phyloP scores from a whole-genome alignment of 1,140 invertebrate genomes.

The Caenorhabditis inopinata region DNA sequence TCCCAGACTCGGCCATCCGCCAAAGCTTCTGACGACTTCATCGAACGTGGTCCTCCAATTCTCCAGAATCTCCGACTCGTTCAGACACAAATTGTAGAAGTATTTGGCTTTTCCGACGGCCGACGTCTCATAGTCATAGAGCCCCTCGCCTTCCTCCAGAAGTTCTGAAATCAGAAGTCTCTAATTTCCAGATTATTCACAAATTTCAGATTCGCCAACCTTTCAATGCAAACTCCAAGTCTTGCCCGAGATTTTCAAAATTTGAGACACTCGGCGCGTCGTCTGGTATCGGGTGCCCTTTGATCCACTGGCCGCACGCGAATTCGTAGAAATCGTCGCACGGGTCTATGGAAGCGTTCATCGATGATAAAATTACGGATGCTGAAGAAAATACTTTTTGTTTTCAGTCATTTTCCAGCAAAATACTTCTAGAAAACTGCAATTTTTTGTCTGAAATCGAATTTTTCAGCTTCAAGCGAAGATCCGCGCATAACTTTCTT shows the following conservation, averaged over 20 bases:
- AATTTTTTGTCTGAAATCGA: too few species aligned
- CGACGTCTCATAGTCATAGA: slow-evolving; percentile 52
- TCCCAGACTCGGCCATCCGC: slow-evolving; percentile 64
- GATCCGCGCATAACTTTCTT: too few species aligned
- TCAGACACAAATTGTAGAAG: slow-evolving; percentile 66
- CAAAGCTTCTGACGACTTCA: slow-evolving; percentile 56
- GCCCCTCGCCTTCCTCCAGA: slow-evolving; percentile 56
- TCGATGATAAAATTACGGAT: slow-evolving; percentile 65
- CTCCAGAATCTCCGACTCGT: slow-evolving; percentile 62
- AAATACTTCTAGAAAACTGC: too few species aligned
- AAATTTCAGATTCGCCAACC: slow-evolving; percentile 43
- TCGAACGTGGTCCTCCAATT: slow-evolving; percentile 62
- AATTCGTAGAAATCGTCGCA: slow-evolving; percentile 89
- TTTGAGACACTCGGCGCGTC: slow-evolving; percentile 66
- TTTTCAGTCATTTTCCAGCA: too few species aligned
- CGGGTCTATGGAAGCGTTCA: slow-evolving; percentile 69
- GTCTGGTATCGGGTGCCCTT: slow-evolving; percentile 67
- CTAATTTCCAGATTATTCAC: not conserved
- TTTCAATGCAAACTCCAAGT: slow-evolving; percentile 65
- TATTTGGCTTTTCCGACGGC: slow-evolving; percentile 65
- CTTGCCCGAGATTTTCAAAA: slow-evolving; percentile 65
- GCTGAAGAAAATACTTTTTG: slow-evolving; percentile 54
- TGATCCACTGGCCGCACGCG: slow-evolving; percentile 72
- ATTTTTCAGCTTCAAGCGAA: too few species aligned
- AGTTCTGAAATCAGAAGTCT: slow-evolving; percentile 53